A percentile compares a stretch with the other conserved stretches of the same genome.
Evolutionary conservation across 2,113 vertebrate genomes (phyloP).

Genomic region (Podarcis muralis): DNA sequence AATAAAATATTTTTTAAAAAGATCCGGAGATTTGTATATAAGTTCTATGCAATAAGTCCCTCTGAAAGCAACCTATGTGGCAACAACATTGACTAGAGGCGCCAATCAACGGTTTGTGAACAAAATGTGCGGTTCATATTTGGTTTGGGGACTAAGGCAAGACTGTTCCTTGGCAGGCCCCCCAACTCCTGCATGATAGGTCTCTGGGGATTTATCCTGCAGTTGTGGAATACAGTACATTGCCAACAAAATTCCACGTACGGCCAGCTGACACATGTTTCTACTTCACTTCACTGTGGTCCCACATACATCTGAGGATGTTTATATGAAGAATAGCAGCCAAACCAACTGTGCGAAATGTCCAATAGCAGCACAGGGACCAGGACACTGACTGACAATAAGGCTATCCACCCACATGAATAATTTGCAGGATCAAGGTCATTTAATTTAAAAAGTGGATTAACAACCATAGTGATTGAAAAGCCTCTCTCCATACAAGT

Average conservation of each 20-base stretch:
- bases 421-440: not conserved
- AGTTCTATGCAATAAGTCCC: fast-evolving
- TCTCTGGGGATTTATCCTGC: not conserved
- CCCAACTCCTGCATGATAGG: not conserved
- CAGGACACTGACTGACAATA: not conserved
- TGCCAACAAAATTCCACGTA: not conserved
- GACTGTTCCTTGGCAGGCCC: not conserved
- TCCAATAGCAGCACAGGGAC: not conserved
- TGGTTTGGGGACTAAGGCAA: not conserved
- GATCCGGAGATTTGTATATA: not conserved
- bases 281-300: not conserved
- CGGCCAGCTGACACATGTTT: not conserved
- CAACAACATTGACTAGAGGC: fast-evolving
- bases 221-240: not conserved
- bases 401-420: not conserved
- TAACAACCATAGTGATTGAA: not conserved
- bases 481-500: not conserved
- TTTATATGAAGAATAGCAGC: not conserved
- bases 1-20: no score
- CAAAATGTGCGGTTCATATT: not conserved
- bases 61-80: fast-evolving
- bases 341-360: not conserved
- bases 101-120: not conserved
- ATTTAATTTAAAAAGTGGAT: not conserved
- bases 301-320: not conserved